Percentiles rank a stretch among this genome's conserved stretches.
These are phyloP conservation scores for Heterotis niloticus DNA, from an alignment of 2,113 vertebrate species.

Conservation along the genomic window DNA sequence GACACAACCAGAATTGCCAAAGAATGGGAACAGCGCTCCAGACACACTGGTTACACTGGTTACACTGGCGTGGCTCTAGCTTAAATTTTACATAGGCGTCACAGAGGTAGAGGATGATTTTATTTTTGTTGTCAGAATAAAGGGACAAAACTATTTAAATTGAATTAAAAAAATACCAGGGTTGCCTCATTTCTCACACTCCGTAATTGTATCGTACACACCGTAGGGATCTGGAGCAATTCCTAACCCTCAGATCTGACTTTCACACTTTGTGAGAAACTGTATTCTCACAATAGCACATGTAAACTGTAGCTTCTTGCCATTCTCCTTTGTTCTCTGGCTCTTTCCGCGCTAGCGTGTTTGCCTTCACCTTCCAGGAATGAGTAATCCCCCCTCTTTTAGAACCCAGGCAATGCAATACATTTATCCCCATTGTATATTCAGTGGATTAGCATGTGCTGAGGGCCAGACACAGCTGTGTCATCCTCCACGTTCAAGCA, in stretches of 20 bases:
- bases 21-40: too few relatives aligned
- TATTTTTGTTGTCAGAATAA: too few relatives aligned
- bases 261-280: too few relatives aligned
- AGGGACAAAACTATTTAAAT: too few relatives aligned
- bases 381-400: constrained; percentile 1
- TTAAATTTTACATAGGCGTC: too few relatives aligned
- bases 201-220: not conserved
- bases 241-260: not conserved
- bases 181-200: too few relatives aligned
- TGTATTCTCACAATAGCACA: not conserved
- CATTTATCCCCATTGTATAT: constrained; percentile 1
- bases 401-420: not conserved
- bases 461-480: not conserved
- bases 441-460: constrained; percentile 10
- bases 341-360: not conserved
- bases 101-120: too few relatives aligned
- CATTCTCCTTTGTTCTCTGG: constrained; percentile 1
- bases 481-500: not conserved
- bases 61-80: too few relatives aligned
- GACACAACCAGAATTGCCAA: too few relatives aligned
- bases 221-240: too few relatives aligned
- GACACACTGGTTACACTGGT: too few relatives aligned
- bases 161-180: too few relatives aligned
- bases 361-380: constrained; percentile 10
- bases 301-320: not conserved